phyloP scores from a whole-genome alignment of 1,140 invertebrate genomes.

The Drosophila navojoa region DNA sequence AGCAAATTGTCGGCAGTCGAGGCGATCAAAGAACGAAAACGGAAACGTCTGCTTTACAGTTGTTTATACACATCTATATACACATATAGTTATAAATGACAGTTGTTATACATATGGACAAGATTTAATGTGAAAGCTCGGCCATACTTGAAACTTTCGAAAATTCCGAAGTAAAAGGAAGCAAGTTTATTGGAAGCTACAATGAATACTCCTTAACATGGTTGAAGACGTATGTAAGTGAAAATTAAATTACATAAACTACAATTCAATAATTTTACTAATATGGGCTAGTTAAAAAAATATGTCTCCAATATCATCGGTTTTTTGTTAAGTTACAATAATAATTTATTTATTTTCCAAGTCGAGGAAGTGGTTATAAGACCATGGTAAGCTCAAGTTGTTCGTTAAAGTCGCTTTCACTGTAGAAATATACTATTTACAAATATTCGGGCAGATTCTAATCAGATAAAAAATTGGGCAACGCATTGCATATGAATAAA shows the following conservation, averaged over 20 bases:
- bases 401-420: neutral
- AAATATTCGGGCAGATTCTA: neutral
- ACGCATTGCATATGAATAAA: slow-evolving; percentile 7
- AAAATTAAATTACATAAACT: too few species aligned
- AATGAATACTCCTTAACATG: too few species aligned
- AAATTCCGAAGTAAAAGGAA: slow-evolving; percentile 1
- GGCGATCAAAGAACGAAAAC: slow-evolving; percentile 69
- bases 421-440: slow-evolving; percentile 14
- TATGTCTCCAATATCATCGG: too few species aligned
- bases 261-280: too few species aligned
- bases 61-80: slow-evolving; percentile 9
- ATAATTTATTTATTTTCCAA: too few species aligned
- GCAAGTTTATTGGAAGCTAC: slow-evolving; percentile 18
- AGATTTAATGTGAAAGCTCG: slow-evolving; percentile 12
- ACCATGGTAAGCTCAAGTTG: neutral
- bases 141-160: slow-evolving; percentile 18
- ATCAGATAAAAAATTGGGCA: neutral
- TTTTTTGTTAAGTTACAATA: too few species aligned
- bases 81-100: neutral
- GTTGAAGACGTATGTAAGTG: too few species aligned
- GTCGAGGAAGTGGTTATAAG: too few species aligned
- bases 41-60: slow-evolving; percentile 47
- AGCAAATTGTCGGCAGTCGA: slow-evolving; percentile 61
- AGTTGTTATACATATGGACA: slow-evolving; percentile 21
- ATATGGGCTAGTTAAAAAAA: too few species aligned